phyloP scores from a whole-genome alignment of 2,113 vertebrate genomes.

The Nycticebus coucang region DNA sequence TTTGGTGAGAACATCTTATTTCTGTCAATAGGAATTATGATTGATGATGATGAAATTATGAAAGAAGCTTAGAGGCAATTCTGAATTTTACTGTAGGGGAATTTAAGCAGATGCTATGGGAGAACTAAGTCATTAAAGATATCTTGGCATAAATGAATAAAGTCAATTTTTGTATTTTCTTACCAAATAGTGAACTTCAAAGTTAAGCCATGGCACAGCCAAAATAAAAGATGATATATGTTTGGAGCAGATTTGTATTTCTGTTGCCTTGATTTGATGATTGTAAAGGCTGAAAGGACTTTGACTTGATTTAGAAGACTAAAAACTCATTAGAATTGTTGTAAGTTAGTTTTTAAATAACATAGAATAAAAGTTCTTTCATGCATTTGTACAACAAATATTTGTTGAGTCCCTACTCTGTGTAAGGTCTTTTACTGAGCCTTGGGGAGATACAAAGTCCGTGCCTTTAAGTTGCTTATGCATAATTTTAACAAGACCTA shows the following conservation, averaged over 20 bases:
- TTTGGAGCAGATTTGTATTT: constrained; percentile 30
- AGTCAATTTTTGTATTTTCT: constrained; percentile 46
- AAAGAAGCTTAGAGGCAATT: constrained; percentile 23
- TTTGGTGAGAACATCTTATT: constrained; percentile 37
- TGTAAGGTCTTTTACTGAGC: constrained; percentile 48
- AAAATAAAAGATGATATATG: constrained; percentile 30
- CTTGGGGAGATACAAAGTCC: constrained; percentile 9
- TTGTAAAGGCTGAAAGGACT: constrained; percentile 9
- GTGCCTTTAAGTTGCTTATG: constrained; percentile 57
- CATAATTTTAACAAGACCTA: constrained; percentile 74
- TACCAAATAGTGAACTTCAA: constrained; percentile 33
- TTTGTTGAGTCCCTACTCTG: constrained; percentile 47
- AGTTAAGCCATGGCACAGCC: not conserved
- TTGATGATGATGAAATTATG: constrained; percentile 36
- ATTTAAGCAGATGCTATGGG: constrained; percentile 37
- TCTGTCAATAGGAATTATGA: constrained; percentile 32
- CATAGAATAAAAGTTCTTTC: constrained; percentile 34
- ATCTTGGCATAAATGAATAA: constrained; percentile 53
- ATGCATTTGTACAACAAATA: constrained; percentile 40
- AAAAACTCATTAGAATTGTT: not conserved
- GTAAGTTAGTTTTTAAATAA: constrained; percentile 35
- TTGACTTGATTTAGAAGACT: constrained; percentile 7
- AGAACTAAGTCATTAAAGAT: not conserved
- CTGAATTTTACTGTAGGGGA: constrained; percentile 25
- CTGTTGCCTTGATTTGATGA: not conserved